Evolutionary conservation across 2,888 invertebrate species (phyloP).

Genomic region (Pilophorus perplexus): DNA sequence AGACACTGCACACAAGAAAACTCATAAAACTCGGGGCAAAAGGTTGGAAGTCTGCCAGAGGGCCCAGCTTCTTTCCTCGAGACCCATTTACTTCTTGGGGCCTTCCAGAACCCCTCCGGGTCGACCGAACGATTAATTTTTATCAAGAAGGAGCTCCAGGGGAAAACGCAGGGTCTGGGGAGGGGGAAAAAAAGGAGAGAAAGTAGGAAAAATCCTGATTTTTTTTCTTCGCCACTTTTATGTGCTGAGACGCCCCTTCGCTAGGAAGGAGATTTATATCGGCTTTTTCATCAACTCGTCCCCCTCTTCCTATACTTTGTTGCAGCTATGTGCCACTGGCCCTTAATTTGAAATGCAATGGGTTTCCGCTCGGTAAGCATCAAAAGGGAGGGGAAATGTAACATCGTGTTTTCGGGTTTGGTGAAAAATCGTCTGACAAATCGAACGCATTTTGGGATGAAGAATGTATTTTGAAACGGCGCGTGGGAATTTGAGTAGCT

Average conservation of each 20-base stretch:
- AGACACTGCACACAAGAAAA: slow-evolving; percentile 2
- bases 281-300: not conserved
- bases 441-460: slow-evolving; percentile 7
- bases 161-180: not conserved
- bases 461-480: too few relatives aligned
- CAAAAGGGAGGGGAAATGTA: too few relatives aligned
- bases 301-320: too few relatives aligned
- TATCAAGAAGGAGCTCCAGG: slow-evolving; percentile 4
- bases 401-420: slow-evolving; percentile 4
- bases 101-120: not conserved
- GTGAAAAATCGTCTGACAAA: slow-evolving; percentile 15
- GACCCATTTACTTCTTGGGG: slow-evolving; percentile 14
- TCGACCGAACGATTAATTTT: slow-evolving; percentile 27
- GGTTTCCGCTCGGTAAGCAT: slow-evolving; percentile 23
- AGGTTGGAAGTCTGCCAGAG: not conserved
- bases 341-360: slow-evolving; percentile 29
- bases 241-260: not conserved
- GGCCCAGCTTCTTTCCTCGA: not conserved
- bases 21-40: slow-evolving; percentile 13
- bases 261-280: not conserved
- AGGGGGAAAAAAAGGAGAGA: not conserved
- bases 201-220: not conserved
- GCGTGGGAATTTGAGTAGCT: too few relatives aligned
- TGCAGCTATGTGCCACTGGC: too few relatives aligned
- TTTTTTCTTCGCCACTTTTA: not conserved